These are phyloP conservation scores for Orgyia antiqua DNA, from an alignment of 2,888 invertebrate species.

Conservation along the genomic window DNA sequence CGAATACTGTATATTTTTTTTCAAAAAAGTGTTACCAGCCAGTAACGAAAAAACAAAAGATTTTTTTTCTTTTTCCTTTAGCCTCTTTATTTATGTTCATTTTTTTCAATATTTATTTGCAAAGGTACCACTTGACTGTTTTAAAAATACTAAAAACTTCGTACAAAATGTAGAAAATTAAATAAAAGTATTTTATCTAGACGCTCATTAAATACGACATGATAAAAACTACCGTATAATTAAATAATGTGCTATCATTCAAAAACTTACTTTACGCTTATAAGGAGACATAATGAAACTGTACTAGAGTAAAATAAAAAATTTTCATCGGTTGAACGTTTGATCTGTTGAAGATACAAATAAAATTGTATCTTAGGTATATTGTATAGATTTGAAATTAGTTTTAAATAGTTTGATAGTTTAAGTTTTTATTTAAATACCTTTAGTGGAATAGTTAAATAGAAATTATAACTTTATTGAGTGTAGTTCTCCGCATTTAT, in stretches of 20 bases:
- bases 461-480: constrained; percentile 15
- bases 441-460: constrained; percentile 12
- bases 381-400: neutral
- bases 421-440: constrained; percentile 13
- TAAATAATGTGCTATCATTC: constrained; percentile 31
- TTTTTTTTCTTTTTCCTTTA: no score
- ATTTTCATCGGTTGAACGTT: constrained; percentile 21
- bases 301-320: constrained; percentile 20
- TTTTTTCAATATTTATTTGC: no score
- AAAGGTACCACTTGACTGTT: no score
- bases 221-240: constrained; percentile 29
- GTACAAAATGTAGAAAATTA: neutral
- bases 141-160: no score
- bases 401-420: neutral
- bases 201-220: constrained; percentile 2
- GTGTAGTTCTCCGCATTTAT: constrained; percentile 11
- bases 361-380: constrained; percentile 2
- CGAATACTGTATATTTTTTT: no score
- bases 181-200: neutral
- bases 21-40: no score
- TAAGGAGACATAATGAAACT: constrained; percentile 36
- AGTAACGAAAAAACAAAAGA: no score
- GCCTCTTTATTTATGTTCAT: no score
- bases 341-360: constrained; percentile 12
- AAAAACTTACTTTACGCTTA: constrained; percentile 28